Conservation (phyloP, 2,113 vertebrate genomes). For the Micronisus gabar region DNA sequence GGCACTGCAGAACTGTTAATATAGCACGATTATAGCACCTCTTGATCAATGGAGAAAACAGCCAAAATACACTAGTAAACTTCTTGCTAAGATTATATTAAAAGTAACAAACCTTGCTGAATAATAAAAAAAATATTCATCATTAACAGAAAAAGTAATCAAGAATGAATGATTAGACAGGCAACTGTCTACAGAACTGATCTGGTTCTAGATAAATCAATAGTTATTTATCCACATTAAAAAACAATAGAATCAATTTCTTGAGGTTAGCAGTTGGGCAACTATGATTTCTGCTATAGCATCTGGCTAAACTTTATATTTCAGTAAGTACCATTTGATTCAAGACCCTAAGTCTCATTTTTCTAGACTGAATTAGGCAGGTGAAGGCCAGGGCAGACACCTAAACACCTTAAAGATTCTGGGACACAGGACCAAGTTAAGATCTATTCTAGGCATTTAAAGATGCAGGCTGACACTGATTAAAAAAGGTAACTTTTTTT, state of each 20-base stretch:
- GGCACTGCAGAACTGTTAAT: background rate
- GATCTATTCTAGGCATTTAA: background rate
- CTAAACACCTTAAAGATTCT: background rate
- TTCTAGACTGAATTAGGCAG: background rate
- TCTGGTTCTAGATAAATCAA: background rate
- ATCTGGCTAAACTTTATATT: background rate
- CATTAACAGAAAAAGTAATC: background rate
- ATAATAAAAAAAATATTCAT: background rate
- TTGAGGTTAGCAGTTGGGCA: background rate
- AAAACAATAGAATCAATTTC: background rate
- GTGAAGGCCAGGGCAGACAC: background rate
- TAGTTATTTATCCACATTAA: background rate
- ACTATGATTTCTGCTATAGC: background rate
- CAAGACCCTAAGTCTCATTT: background rate
- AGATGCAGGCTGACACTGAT: background rate
- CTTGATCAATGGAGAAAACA: background rate
- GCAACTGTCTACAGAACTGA: background rate
- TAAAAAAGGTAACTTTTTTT: background rate
- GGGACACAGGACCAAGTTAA: fast-evolving
- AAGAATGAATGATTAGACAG: background rate
- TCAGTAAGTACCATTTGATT: background rate
- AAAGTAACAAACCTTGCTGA: background rate
- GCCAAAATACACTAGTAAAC: background rate
- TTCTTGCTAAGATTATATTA: background rate
- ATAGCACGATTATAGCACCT: background rate